These are phyloP conservation scores for Nesogale talazaci DNA, from an alignment of 2,113 vertebrate species.

Conservation along the genomic window DNA sequence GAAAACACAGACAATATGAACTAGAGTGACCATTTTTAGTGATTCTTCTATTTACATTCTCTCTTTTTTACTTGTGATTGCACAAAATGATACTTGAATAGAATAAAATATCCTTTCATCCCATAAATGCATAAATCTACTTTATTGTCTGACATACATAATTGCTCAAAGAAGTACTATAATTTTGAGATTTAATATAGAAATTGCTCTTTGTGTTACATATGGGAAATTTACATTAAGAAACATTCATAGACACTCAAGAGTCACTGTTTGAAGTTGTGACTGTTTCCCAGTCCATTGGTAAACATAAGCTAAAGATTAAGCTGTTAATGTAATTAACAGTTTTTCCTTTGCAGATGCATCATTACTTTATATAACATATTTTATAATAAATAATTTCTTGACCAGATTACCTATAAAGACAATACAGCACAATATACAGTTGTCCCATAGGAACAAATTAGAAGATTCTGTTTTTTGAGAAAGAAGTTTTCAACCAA, in stretches of 20 bases:
- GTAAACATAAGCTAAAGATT: conserved; percentile 49
- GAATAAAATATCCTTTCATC: neutral
- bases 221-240: neutral
- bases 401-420: neutral
- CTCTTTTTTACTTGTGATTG: neutral
- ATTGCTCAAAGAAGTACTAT: neutral
- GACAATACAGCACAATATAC: neutral
- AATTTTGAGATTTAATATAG: neutral
- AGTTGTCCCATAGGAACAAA: neutral
- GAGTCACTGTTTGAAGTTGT: neutral
- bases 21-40: neutral
- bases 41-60: neutral
- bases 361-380: conserved; percentile 5
- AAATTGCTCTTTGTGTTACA: conserved; percentile 26
- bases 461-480: neutral
- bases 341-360: neutral
- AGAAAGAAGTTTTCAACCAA: conserved; percentile 7
- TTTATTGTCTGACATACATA: neutral
- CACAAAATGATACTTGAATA: neutral
- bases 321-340: neutral
- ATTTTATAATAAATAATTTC: neutral
- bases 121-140: neutral
- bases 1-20: neutral
- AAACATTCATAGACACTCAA: neutral
- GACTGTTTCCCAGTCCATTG: neutral